These are phyloP conservation scores for Solenopsis fugax DNA, from an alignment of 1,140 invertebrate species.

Conservation along the genomic window DNA sequence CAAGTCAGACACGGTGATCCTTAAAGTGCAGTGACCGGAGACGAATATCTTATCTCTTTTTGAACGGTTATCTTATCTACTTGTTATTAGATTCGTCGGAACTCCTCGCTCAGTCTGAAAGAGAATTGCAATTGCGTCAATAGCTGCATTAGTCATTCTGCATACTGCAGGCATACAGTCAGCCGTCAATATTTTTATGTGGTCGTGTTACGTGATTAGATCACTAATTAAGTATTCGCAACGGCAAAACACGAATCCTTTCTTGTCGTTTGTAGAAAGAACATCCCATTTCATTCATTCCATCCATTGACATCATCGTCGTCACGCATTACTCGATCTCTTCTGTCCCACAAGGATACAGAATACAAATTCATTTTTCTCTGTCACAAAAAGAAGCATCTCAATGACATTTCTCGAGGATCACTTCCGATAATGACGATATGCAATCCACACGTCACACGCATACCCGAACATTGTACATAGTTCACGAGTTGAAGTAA, in stretches of 20 bases:
- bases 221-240: background rate
- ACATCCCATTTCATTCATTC: slow-evolving; percentile 10
- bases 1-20: background rate
- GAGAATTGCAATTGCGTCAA: slow-evolving; percentile 24
- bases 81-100: slow-evolving; percentile 9
- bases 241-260: slow-evolving; percentile 32
- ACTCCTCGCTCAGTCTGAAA: background rate
- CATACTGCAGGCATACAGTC: background rate
- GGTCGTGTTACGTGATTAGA: slow-evolving; percentile 23
- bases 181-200: background rate
- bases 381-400: background rate
- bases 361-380: slow-evolving; percentile 24
- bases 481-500: slow-evolving; percentile 13
- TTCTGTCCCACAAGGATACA: slow-evolving; percentile 8
- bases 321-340: background rate
- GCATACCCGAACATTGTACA: slow-evolving; percentile 41
- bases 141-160: background rate
- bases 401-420: background rate
- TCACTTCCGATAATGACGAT: background rate
- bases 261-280: background rate
- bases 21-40: slow-evolving; percentile 18
- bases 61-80: slow-evolving; percentile 25
- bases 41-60: slow-evolving; percentile 6
- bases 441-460: slow-evolving; percentile 20
- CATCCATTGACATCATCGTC: slow-evolving; percentile 21